These are phyloP conservation scores for Pollenia amentaria DNA, from an alignment of 2,888 invertebrate genomes.

Conservation along the genomic window DNA sequence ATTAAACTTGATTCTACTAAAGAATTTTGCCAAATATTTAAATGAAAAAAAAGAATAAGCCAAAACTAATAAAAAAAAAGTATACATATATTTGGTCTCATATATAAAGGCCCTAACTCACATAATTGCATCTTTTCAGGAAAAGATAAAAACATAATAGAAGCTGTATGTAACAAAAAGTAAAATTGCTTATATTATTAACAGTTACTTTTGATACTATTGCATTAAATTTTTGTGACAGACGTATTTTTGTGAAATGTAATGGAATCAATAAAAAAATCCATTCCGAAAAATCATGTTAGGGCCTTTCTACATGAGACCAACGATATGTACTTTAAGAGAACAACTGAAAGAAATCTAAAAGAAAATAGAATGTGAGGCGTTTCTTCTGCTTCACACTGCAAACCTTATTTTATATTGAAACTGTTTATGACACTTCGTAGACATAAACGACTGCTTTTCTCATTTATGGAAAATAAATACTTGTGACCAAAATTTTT, in stretches of 20 bases:
- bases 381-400: neutral
- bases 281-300: too few relatives aligned
- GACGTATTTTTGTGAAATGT: too few relatives aligned
- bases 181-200: too few relatives aligned
- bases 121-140: too few relatives aligned
- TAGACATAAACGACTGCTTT: neutral
- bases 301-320: too few relatives aligned
- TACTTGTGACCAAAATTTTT: too few relatives aligned
- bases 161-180: too few relatives aligned
- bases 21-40: neutral
- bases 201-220: too few relatives aligned
- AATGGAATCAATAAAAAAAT: too few relatives aligned
- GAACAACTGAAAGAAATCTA: neutral
- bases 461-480: too few relatives aligned
- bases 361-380: constrained; percentile 10
- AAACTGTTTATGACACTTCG: neutral
- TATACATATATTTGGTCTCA: neutral
- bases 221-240: too few relatives aligned
- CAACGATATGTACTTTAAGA: neutral
- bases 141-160: too few relatives aligned
- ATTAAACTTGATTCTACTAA: constrained; percentile 23
- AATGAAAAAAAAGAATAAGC: neutral
- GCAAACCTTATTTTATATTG: neutral
- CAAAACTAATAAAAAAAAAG: constrained; percentile 15
- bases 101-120: neutral